A percentile compares a stretch with the other conserved stretches of the same genome.
These are phyloP conservation scores for Drosophila eohydei DNA, from an alignment of 2,888 invertebrate species.

Conservation along the genomic window DNA sequence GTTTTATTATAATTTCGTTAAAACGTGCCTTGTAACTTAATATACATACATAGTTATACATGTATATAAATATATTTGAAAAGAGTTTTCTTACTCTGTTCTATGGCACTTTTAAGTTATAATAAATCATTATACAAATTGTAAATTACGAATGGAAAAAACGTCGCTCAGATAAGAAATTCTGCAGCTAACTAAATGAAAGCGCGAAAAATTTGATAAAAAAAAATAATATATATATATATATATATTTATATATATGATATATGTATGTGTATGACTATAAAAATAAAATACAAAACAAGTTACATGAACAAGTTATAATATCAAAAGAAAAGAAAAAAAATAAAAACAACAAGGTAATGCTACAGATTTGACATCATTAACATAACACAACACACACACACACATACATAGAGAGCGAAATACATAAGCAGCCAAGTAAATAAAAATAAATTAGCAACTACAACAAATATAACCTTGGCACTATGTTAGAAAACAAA, in stretches of 20 bases:
- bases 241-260: background rate
- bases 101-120: constrained; percentile 10
- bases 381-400: constrained; percentile 34
- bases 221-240: constrained; percentile 2
- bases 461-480: constrained; percentile 41
- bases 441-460: constrained; percentile 50
- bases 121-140: constrained; percentile 18
- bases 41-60: constrained; percentile 8
- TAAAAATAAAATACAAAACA: constrained; percentile 8
- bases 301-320: constrained; percentile 17
- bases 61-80: constrained; percentile 2
- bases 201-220: constrained; percentile 27
- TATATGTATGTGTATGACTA: background rate
- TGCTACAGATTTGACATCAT: constrained; percentile 28
- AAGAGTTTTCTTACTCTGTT: constrained; percentile 1
- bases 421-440: constrained; percentile 33
- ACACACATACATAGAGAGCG: background rate
- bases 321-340: constrained; percentile 9
- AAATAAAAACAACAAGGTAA: constrained; percentile 12
- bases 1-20: constrained; percentile 13
- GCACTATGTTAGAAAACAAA: constrained; percentile 40
- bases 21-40: constrained; percentile 46
- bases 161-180: constrained; percentile 34
- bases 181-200: constrained; percentile 7
- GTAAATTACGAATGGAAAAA: constrained; percentile 15